Base-by-base conservation (phyloP, 1,140 invertebrate species). In the Bombus haemorrhoidalis region DNA sequence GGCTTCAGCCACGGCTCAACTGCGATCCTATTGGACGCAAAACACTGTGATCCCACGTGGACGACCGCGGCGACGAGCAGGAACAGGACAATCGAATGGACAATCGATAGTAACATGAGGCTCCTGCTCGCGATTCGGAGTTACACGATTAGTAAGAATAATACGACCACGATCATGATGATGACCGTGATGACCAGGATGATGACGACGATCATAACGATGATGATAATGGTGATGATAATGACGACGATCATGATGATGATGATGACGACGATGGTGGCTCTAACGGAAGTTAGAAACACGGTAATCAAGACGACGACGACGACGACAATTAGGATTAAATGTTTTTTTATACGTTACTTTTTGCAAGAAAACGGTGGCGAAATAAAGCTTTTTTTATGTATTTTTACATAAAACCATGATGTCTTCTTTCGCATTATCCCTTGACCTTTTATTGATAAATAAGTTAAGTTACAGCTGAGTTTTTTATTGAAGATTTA, bases 321-420 rank as follows among this genome's bases (percentile, higher is more conserved):
- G 64, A 87, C 77, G 83, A 92, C 86, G 86, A 91, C 86, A 34
- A 84, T 73, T 43, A 81, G 57, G 47, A 81, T 75, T 73, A 92
- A 92, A 92, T 88, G 73, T 81, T 90, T 91, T 94, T 94, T 94
- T 95, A 93, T 94, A 94, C 92, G 83, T 93, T 94, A 93, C 91
- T 94, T 95, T 95, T 95, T 95, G 95, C 95, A 95, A 95, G 94
- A 95, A 95, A 95, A 95, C 94, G 94, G 95, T 95, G 94, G 95
- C 94, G 94, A 95, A 95, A 95, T 95, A 95, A 95, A 95, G 94
- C 94, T 95, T 95, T 95, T 93, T 95, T 95, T 95, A 95, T 95
- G 94, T 95, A 94, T 93, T 95, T 95, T 95, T 95, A 95, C 94
- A 95, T 95, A 95, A 95, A 95, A 91, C 57, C 1, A 53, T 32